Evolutionary conservation across 2,888 invertebrate species (phyloP), one percentile per base, ranked within the genome.

Genomic region (Cetonia aurata): DNA sequence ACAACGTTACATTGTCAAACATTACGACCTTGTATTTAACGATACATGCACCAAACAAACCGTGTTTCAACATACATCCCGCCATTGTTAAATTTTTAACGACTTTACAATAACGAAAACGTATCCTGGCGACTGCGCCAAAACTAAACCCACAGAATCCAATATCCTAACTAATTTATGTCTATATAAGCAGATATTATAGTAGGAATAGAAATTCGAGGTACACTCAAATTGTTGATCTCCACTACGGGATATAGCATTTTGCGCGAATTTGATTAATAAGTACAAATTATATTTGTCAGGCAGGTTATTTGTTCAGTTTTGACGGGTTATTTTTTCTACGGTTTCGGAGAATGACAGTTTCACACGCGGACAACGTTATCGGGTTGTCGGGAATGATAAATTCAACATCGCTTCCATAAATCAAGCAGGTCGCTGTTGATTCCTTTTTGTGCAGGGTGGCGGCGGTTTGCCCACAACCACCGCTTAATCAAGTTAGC

Each of bases 321-420:
- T 56, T 17, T 17, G 56, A 33, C 12, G 25, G 25, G 4, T 25
- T 25, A 62, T 15, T 48, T 62, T 62, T 59, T 33, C 48, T 57
- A 9, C 37, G 46, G 62, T 62, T 62, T 50, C 1, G 25, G 4
- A 25, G 25, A 25, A 4, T 25, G 25, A 25, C 25, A 25, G 25
- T 25, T 6, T 19, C 13, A 62, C 48, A 31, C 15, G 33, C 17
- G 48, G n/a, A n/a, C n/a, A n/a, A 13, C 48, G 48, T 33, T 48
- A 48, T 62, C 48, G 48, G 48, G 37, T 62, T 62, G 48, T 62
- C 62, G 3, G 25, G 33, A 62, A 48, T 48, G 37, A 62, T 62
- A 62, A 62, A 62, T 25, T 62, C 62, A 62, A 62, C 33, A 48
- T 62, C 46, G 33, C 62, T 62, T 48, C 48, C 62, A 62, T 62